Percentiles rank a stretch among this genome's conserved stretches.
phyloP scores from a whole-genome alignment of 2,797 vertebrate genomes.

The Miichthys miiuy region DNA sequence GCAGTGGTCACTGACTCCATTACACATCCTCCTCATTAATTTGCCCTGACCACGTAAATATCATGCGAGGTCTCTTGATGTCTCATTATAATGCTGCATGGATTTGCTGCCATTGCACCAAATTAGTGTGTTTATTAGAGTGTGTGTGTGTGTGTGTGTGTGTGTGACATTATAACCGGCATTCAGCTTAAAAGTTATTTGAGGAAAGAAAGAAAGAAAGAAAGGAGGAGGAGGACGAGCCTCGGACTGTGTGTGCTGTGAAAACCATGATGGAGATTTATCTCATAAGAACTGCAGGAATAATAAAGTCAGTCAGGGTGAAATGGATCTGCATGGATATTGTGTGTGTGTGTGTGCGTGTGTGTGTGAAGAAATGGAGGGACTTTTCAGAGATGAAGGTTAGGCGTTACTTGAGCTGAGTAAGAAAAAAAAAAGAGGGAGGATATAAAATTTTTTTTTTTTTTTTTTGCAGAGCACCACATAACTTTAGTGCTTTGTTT shows the following conservation, averaged over 20 bases:
- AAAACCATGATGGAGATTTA: slow-evolving; percentile 25
- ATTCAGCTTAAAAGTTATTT: slow-evolving; percentile 60
- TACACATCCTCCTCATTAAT: slow-evolving; percentile 75
- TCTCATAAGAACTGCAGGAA: not conserved
- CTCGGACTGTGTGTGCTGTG: slow-evolving; percentile 23
- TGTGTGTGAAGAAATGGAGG: slow-evolving; percentile 12
- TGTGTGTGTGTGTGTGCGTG: not conserved
- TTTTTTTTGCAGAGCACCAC: not conserved
- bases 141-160: not conserved
- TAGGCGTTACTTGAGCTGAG: slow-evolving; percentile 11
- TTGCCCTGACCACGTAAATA: slow-evolving; percentile 64
- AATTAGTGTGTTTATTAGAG: not conserved
- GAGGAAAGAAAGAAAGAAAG: not conserved
- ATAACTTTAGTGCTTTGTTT: slow-evolving; percentile 33
- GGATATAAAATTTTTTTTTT: not conserved
- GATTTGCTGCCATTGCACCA: not conserved
- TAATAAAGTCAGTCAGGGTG: slow-evolving; percentile 2
- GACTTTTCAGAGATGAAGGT: slow-evolving; percentile 36
- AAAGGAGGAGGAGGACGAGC: not conserved
- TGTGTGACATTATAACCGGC: not conserved
- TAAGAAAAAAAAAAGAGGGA: not conserved
- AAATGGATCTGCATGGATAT: slow-evolving; percentile 14
- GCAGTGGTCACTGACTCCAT: slow-evolving; percentile 78
- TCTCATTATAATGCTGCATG: not conserved
- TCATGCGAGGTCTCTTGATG: slow-evolving; percentile 37